Evolutionary conservation across 1,140 invertebrate genomes (phyloP).

Genomic region (Drosophila guanche): DNA sequence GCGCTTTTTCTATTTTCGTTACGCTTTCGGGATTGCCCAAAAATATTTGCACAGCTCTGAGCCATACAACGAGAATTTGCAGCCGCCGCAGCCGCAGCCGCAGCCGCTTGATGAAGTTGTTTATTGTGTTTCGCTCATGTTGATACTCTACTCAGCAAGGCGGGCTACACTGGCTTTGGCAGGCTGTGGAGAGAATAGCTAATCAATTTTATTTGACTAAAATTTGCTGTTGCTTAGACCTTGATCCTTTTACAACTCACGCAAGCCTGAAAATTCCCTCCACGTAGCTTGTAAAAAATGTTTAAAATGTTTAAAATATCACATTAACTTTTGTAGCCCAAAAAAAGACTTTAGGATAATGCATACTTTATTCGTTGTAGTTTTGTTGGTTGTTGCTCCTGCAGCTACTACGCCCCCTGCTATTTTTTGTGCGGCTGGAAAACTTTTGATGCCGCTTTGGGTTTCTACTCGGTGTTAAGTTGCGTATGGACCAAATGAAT

Average conservation of each 20-base stretch:
- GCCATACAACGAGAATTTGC: constrained; percentile 27
- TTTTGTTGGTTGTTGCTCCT: not conserved
- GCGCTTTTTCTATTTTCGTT: constrained; percentile 55
- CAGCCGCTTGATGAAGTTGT: constrained; percentile 74
- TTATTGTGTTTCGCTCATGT: constrained; percentile 42
- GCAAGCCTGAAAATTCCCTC: no score
- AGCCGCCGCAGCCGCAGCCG: constrained; percentile 57
- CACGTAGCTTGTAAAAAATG: no score
- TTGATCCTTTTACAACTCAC: no score
- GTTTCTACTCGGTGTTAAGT: constrained; percentile 71
- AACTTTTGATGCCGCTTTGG: constrained; percentile 55
- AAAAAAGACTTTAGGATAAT: no score
- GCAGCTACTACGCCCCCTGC: not conserved
- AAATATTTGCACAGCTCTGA: constrained; percentile 59
- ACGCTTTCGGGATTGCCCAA: constrained; percentile 58
- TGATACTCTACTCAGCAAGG: not conserved
- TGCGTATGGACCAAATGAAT: constrained; percentile 74
- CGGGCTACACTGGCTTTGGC: no score
- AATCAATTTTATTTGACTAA: no score
- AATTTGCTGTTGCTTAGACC: no score
- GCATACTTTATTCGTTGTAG: no score
- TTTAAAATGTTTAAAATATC: no score
- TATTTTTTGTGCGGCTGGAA: constrained; percentile 19
- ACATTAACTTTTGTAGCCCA: no score
- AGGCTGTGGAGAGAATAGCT: not conserved